phyloP scores from a whole-genome alignment of 2,797 vertebrate species.

The Falco cherrug region DNA sequence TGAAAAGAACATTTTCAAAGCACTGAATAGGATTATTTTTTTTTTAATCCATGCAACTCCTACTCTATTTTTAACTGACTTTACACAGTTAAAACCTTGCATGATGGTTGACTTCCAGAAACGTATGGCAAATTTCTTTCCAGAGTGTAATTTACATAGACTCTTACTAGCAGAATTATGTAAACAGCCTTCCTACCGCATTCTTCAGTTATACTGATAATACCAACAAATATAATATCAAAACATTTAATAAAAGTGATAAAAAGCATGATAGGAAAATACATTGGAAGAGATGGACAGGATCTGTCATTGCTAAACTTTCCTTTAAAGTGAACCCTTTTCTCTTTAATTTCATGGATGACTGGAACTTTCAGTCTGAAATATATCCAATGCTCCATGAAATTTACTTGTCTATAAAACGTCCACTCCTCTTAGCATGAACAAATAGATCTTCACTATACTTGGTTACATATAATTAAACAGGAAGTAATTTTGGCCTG shows the following conservation, averaged over 20 bases:
- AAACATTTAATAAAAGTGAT: not conserved
- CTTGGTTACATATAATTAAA: constrained; percentile 67
- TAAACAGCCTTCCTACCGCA: not conserved
- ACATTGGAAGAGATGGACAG: not conserved
- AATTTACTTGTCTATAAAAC: constrained; percentile 75
- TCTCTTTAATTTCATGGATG: constrained; percentile 73
- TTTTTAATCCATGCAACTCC: not conserved
- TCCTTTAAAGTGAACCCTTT: constrained; percentile 15
- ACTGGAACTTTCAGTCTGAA: constrained; percentile 66
- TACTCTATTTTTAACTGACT: not conserved
- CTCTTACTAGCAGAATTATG: not conserved
- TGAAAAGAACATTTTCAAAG: not conserved
- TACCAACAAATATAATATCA: not conserved
- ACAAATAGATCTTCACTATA: constrained; percentile 47
- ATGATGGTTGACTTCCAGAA: not conserved
- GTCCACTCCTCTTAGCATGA: constrained; percentile 58
- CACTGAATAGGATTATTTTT: not conserved
- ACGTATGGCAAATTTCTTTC: not conserved
- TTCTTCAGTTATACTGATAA: not conserved
- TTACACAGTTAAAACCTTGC: not conserved
- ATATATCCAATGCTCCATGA: constrained; percentile 59
- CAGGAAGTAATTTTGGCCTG: constrained; percentile 17
- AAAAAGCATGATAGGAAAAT: not conserved
- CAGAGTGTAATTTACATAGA: not conserved
- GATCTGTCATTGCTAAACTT: constrained; percentile 39